Base-by-base conservation (phyloP, 2,797 vertebrate genomes). In the Chanos chanos region DNA sequence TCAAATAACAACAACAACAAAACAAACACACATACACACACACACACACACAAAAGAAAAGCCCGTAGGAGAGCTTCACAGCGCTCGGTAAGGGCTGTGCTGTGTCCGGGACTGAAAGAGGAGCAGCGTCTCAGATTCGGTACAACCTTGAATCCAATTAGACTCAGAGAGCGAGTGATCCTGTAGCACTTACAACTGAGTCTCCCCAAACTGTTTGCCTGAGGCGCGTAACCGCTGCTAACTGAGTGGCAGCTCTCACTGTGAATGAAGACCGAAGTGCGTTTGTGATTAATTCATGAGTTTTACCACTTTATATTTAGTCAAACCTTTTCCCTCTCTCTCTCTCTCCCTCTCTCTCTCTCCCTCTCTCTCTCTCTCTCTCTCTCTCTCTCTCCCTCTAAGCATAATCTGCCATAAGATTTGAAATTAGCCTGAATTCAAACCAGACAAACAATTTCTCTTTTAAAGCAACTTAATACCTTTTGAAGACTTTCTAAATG, bases 381-480 rank as follows among this genome's bases (percentile, higher is more conserved):
- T 34, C 21, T 15, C 13, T 4, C 15, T 36, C 37, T 59, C 12
- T 54, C 61, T 49, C n/a, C 6, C 27, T 12, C 41, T 52, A 34
- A 16, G 37, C 8, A n/a, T n/a, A 68, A 50, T 44, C 43, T 58
- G 48, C 33, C 34, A 3, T 43, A 59, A 59, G 44, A 25, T 53
- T 56, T 24, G n/a, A 57, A 56, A 39, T 18, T 36, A 33, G 52
- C 47, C 48, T 21, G 33, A 49, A 31, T 40, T 60, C 54, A 66
- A 49, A 40, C 43, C 37, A 22, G 37, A 40, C 49, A 54, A 39
- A 40, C 41, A 58, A 28, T 45, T 66, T 68, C 19, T 43, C 56
- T 33, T 39, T 54, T 63, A 77, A 80, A 81, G 66, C 67, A 70
- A 69, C 79, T 75, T 13, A 76, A 74, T 72, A 61, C 15, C 56